Base-by-base conservation (phyloP, 2,888 invertebrate genomes). In the Beris morrisii region DNA sequence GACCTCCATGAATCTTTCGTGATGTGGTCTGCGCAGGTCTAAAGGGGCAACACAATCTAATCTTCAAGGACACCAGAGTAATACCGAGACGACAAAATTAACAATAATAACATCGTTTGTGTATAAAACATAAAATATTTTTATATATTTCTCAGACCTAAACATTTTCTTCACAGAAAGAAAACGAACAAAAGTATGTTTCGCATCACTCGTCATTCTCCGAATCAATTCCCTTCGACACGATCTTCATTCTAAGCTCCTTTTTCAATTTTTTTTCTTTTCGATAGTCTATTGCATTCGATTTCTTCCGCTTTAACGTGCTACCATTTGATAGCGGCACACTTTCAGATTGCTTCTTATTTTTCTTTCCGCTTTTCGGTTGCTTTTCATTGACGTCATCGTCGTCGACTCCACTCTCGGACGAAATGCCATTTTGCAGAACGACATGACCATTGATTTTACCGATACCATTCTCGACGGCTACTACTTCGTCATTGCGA, bases 241-340 rank as follows among this genome's bases (percentile, higher is more conserved):
- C 71, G 4, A 70, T 69, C 55, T 73, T 73, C 69, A 78, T 67
- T n/a, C 77, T 73, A 54, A 75, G 70, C 56, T 72, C 71, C 65
- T 77, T 77, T 65, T 73, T 75, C 38, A 73, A 66, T 64, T 76
- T 77, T 58, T 75, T 77, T 11, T 72, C 66, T 65, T 74, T 75
- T 71, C 69, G 56, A 48, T 72, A 68, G 2, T 71, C 70, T 12
- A 30, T 15, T 32, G 11, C 9, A 28, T 22, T 31, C 32, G 5
- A 28, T 11, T 22, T 66, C 61, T 59, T 72, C 67, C 54, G 57
- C 54, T 22, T 43, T 65, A 32, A 55, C 56, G 46, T 56, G 31
- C 32, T 45, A 9, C 56, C 28, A 57, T 61, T 32, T 11, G 31
- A 13, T 46, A 59, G 43, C 9, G 2, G 11, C 15, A 66, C 50